Conservation (phyloP, 64 coral and sea anemone genomes). For the Montipora efflorescens region DNA sequence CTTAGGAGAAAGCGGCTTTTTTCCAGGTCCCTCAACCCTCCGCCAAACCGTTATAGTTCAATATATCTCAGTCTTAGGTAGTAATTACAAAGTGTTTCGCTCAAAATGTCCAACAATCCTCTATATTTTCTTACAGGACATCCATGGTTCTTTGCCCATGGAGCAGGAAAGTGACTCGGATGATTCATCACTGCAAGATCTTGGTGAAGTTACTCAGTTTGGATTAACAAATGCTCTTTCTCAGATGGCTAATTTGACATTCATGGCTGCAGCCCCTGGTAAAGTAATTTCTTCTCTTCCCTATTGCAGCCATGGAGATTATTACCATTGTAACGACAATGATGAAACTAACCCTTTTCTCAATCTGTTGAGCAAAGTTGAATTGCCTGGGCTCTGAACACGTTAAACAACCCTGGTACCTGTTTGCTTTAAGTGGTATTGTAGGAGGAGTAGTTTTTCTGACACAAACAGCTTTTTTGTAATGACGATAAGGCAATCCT, state of each 20-base stretch:
- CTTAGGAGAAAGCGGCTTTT: too few relatives aligned
- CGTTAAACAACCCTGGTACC: too few relatives aligned
- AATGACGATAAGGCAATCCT: too few relatives aligned
- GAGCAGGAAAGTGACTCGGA: conserved; percentile 80
- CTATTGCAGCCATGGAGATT: background rate
- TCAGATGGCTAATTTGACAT: conserved; percentile 85
- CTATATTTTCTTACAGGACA: background rate
- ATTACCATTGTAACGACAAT: background rate
- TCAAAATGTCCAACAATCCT: background rate
- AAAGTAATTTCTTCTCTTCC: background rate
- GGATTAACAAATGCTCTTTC: conserved; percentile 73
- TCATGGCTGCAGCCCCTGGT: conserved; percentile 76
- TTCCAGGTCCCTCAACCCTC: too few relatives aligned
- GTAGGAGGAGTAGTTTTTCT: too few relatives aligned
- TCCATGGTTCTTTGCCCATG: background rate
- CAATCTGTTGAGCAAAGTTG: too few relatives aligned
- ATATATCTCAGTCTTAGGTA: too few relatives aligned
- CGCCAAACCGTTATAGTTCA: too few relatives aligned
- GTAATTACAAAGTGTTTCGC: too few relatives aligned
- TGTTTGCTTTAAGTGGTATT: too few relatives aligned
- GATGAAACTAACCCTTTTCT: background rate
- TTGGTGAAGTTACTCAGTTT: conserved; percentile 66
- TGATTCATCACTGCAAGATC: conserved; percentile 9
- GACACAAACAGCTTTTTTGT: too few relatives aligned
- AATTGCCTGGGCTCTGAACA: too few relatives aligned